A percentile compares a stretch with the other conserved stretches of the same genome.
Evolutionary conservation across 2,888 invertebrate genomes (phyloP).

Genomic region (Agrilus biguttatus): DNA sequence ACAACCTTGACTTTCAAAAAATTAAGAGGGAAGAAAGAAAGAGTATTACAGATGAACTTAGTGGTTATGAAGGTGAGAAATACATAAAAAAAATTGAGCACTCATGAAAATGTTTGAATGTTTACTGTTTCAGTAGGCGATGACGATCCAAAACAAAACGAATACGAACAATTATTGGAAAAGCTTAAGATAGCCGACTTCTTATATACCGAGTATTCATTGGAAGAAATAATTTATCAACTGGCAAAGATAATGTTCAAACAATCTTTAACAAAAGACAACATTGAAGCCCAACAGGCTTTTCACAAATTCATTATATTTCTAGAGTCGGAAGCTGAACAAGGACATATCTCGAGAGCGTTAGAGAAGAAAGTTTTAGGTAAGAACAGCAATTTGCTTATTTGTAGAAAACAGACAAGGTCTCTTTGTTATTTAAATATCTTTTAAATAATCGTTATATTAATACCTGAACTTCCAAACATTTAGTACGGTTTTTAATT

Average conservation of each 20-base stretch:
- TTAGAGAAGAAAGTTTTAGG: slow-evolving; percentile 68
- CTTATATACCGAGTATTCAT: slow-evolving; percentile 58
- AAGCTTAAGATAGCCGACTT: slow-evolving; percentile 54
- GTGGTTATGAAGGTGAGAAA: too few relatives aligned
- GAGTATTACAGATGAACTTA: too few relatives aligned
- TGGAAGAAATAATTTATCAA: slow-evolving; percentile 70
- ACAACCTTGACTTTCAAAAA: too few relatives aligned
- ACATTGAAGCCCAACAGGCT: slow-evolving; percentile 54
- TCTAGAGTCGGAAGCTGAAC: slow-evolving; percentile 56
- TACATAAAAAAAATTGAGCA: too few relatives aligned
- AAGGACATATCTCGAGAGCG: slow-evolving; percentile 56
- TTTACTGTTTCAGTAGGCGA: too few relatives aligned
- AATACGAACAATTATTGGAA: slow-evolving; percentile 47
- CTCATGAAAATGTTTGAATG: too few relatives aligned
- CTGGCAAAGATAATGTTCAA: slow-evolving; percentile 71
- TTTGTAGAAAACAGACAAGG: too few relatives aligned
- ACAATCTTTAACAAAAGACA: slow-evolving; percentile 55
- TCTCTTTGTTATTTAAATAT: too few relatives aligned
- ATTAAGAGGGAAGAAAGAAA: too few relatives aligned
- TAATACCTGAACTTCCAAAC: too few relatives aligned
- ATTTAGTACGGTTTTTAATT: too few relatives aligned
- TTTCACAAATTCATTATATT: slow-evolving; percentile 61
- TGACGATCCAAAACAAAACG: neutral
- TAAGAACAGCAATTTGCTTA: slow-evolving; percentile 24
- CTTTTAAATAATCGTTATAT: too few relatives aligned